These are phyloP conservation scores for Poecilia wingei DNA, from an alignment of 2,797 vertebrate genomes.

Conservation along the genomic window DNA sequence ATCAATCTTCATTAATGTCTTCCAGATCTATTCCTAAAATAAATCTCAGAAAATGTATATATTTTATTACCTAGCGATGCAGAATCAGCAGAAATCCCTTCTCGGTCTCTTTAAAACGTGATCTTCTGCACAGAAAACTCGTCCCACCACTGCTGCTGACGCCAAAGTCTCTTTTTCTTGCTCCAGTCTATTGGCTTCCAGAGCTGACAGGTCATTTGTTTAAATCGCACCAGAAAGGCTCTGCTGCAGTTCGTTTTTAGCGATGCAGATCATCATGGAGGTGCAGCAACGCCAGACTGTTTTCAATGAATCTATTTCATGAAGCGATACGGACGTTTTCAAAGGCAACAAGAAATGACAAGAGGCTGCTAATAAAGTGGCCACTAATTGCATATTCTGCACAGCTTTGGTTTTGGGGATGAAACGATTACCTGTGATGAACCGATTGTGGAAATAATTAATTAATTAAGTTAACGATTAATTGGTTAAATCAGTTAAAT, in stretches of 20 bases:
- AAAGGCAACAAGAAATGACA: background rate
- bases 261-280: background rate
- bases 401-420: background rate
- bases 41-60: background rate
- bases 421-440: no score
- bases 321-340: background rate
- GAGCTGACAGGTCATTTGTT: background rate
- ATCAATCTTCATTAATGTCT: background rate
- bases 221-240: background rate
- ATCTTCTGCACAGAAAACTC: background rate
- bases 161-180: background rate
- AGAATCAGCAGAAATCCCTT: background rate
- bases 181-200: background rate
- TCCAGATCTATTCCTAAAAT: background rate
- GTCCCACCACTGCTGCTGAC: background rate
- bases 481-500: no score
- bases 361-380: no score
- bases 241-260: background rate
- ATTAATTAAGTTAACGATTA: no score
- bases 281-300: background rate
- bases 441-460: no score
- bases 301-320: background rate
- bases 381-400: background rate
- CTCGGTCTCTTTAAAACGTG: background rate
- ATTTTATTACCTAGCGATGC: background rate